phyloP scores from a whole-genome alignment of 2,797 vertebrate species.

The Myotis findleyi region DNA sequence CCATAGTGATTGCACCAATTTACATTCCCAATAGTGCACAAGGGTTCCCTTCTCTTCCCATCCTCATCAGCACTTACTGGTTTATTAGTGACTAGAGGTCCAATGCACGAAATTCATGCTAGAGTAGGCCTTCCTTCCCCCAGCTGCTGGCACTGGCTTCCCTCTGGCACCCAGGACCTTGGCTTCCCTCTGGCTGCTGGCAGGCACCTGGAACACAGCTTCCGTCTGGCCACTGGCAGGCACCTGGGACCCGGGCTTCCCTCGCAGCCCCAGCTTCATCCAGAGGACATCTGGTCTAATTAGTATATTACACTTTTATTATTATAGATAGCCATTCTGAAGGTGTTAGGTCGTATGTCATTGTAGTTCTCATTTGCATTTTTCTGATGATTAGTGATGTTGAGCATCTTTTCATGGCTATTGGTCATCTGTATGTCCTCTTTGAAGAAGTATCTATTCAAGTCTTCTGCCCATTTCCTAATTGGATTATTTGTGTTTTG shows the following conservation, averaged over 20 bases:
- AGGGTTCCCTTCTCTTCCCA: not conserved
- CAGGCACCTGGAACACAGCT: too few relatives aligned
- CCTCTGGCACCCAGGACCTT: too few relatives aligned
- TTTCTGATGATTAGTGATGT: not conserved
- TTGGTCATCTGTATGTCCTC: not conserved
- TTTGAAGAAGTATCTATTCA: not conserved
- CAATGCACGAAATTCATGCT: too few relatives aligned
- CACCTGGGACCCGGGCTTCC: too few relatives aligned
- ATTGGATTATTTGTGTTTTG: not conserved
- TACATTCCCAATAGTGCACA: not conserved
- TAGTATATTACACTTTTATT: too few relatives aligned
- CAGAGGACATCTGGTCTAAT: too few relatives aligned
- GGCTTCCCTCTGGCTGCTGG: too few relatives aligned
- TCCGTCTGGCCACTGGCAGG: too few relatives aligned
- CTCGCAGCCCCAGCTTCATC: too few relatives aligned
- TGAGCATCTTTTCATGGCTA: not conserved
- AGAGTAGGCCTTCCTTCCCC: too few relatives aligned
- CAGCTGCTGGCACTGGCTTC: too few relatives aligned
- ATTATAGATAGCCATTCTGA: not conserved
- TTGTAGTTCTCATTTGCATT: not conserved
- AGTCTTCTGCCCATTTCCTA: not conserved
- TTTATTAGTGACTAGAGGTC: not conserved
- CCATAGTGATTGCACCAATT: not conserved
- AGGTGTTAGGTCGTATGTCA: not conserved
- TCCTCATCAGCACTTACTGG: not conserved